Conservation (phyloP, 1,140 invertebrate genomes). For the Papilio helenus region DNA sequence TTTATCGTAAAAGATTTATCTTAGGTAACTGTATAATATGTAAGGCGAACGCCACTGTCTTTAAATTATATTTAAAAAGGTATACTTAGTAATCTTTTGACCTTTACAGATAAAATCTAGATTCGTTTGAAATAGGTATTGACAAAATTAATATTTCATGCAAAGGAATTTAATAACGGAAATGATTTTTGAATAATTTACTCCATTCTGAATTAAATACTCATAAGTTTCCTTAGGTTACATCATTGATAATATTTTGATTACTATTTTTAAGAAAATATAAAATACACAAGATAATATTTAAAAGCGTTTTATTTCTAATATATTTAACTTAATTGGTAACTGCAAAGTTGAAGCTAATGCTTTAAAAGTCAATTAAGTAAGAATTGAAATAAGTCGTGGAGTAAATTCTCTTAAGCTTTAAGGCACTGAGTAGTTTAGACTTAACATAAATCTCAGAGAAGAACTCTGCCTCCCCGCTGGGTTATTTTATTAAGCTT, state of each 20-base stretch:
- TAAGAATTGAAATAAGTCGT: constrained; percentile 1
- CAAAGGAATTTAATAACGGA: background rate
- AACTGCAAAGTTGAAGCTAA: background rate
- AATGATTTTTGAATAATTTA: background rate
- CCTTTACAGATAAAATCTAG: background rate
- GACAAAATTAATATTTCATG: background rate
- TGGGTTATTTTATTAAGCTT: constrained; percentile 65
- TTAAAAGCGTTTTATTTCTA: background rate
- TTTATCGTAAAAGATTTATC: background rate
- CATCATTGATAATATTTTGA: background rate
- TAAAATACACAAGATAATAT: background rate
- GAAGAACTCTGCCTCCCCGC: constrained; percentile 52
- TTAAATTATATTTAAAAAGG: background rate
- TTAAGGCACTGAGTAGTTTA: background rate
- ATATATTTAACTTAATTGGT: background rate
- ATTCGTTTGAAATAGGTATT: background rate
- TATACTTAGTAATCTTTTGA: background rate
- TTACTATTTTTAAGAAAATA: background rate
- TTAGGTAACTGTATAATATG: background rate
- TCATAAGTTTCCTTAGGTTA: background rate
- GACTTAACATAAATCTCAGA: constrained; percentile 49
- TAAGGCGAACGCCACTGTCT: background rate
- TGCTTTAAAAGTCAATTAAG: background rate
- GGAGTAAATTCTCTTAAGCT: background rate
- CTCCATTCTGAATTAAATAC: background rate